Evolutionary conservation across 2,888 invertebrate species (phyloP).

Genomic region (Ochropleura plecta): DNA sequence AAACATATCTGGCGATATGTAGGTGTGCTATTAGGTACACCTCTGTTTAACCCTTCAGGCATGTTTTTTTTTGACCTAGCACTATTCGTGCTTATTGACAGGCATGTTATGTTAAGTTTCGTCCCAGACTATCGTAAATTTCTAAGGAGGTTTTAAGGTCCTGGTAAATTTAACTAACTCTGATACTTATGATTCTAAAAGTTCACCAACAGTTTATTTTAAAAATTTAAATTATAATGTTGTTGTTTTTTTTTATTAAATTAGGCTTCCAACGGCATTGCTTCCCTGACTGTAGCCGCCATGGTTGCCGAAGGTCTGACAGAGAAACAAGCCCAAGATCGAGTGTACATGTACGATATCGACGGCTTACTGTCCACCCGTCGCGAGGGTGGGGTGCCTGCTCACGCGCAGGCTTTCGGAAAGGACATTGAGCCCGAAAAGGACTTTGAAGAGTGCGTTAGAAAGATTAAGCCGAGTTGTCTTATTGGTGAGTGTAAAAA

Average conservation of each 20-base stretch:
- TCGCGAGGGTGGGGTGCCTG: constrained; percentile 92
- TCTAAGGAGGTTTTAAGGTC: no score
- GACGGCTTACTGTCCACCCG: constrained; percentile 95
- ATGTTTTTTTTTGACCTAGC: no score
- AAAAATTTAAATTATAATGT: no score
- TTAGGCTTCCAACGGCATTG: constrained; percentile 98
- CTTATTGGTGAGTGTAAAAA: constrained; percentile 94
- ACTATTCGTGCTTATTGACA: no score
- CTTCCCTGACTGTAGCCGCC: constrained; percentile 96
- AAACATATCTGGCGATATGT: no score
- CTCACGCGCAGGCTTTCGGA: constrained; percentile 93
- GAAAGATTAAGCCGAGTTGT: constrained; percentile 95
- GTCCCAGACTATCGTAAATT: no score
- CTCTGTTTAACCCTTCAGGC: no score
- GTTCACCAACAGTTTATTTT: no score
- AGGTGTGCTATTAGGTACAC: no score
- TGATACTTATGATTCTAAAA: no score
- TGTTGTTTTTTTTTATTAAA: neutral
- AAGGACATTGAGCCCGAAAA: constrained; percentile 95
- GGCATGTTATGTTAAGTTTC: no score
- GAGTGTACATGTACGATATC: constrained; percentile 98
- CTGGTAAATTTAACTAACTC: no score
- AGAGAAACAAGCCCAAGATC: constrained; percentile 94
- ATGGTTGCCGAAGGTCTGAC: constrained; percentile 94
- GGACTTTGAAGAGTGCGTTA: constrained; percentile 94